These are phyloP conservation scores for Notospermus geniculatus DNA, from an alignment of 1,140 invertebrate species.

Conservation along the genomic window DNA sequence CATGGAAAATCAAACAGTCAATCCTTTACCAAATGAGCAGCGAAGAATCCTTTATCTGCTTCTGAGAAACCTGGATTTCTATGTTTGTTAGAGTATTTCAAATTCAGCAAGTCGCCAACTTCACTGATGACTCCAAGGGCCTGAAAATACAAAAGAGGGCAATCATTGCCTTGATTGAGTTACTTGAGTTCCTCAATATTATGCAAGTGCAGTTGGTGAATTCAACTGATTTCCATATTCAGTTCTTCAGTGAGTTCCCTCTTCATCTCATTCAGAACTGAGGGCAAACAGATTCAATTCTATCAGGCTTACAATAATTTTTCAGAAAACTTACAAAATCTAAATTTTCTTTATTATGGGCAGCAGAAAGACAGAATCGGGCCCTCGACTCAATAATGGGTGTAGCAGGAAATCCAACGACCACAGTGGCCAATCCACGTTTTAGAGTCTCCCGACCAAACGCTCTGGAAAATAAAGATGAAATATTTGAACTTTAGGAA, in stretches of 20 bases:
- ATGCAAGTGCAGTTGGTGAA: no score
- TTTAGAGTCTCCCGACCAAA: constrained; percentile 81
- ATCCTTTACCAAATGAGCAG: constrained; percentile 4
- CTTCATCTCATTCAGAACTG: no score
- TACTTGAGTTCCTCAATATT: no score
- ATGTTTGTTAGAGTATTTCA: constrained; percentile 44
- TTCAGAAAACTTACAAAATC: constrained; percentile 79
- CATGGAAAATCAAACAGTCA: no score
- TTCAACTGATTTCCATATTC: no score
- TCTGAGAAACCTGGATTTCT: constrained; percentile 17
- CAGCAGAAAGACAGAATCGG: constrained; percentile 92
- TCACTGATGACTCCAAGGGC: constrained; percentile 49
- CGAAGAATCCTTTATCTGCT: constrained; percentile 19
- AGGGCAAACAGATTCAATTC: no score
- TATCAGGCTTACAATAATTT: no score
- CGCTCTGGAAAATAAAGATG: constrained; percentile 60
- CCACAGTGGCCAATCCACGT: constrained; percentile 85
- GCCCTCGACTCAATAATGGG: constrained; percentile 90
- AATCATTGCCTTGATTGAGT: no score
- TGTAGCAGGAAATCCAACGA: constrained; percentile 98
- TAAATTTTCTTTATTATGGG: constrained; percentile 93
- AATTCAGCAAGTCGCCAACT: constrained; percentile 44
- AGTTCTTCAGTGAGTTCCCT: no score
- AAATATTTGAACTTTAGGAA: no score
- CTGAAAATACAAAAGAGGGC: constrained; percentile 33